Conservation (phyloP, 2,888 invertebrate genomes). For the Caenorhabditis macrosperma region DNA sequence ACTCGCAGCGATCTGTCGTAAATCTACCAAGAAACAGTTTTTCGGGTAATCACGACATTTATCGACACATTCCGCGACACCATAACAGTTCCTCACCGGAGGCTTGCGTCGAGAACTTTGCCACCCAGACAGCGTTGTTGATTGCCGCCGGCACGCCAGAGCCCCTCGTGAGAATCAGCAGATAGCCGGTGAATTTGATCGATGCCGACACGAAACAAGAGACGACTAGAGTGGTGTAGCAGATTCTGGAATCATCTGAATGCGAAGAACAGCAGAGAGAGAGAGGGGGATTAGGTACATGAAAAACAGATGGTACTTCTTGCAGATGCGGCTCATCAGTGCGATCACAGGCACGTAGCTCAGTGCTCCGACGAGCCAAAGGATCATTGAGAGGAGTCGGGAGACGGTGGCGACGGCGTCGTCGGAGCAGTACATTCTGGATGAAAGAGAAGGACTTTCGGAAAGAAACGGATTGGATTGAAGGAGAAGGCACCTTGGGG, state of each 20-base stretch:
- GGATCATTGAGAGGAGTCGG: conserved; percentile 12
- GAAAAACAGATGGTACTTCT: conserved; percentile 35
- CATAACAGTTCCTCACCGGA: no score
- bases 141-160: neutral
- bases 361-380: conserved; percentile 10
- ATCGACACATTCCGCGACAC: no score
- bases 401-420: conserved; percentile 8
- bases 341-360: neutral
- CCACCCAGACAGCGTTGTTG: conserved; percentile 6
- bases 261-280: neutral
- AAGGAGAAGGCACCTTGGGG: no score
- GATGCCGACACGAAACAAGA: conserved; percentile 2
- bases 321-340: neutral
- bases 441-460: neutral
- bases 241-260: conserved; percentile 17
- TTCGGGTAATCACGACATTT: neutral
- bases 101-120: conserved; percentile 21
- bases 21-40: no score
- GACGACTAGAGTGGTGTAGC: conserved; percentile 24
- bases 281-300: conserved; percentile 12
- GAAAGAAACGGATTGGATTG: no score
- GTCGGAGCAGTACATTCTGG: neutral
- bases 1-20: no score
- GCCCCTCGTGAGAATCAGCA: neutral
- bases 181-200: conserved; percentile 9